A percentile compares a stretch with the other conserved stretches of the same genome.
Conservation (phyloP, 2,797 vertebrate genomes). For the Gymnoscopelus braueri region DNA sequence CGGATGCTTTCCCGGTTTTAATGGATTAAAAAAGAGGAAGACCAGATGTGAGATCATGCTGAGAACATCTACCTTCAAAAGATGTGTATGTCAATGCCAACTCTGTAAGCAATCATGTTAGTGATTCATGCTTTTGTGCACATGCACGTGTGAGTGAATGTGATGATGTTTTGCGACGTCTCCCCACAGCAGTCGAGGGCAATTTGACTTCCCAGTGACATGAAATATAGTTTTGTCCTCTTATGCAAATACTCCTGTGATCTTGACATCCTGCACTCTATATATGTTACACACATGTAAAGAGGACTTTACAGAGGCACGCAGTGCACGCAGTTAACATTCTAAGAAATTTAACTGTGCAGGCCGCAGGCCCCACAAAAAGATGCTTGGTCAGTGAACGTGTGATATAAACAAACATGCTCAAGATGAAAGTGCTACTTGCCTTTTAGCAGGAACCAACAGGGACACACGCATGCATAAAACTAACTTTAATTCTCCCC, state of each 20-base stretch:
- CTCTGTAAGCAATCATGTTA: neutral
- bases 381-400: slow-evolving; percentile 52
- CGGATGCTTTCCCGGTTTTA: too few species aligned
- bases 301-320: slow-evolving; percentile 9
- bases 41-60: slow-evolving; percentile 64
- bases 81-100: slow-evolving; percentile 15
- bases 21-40: slow-evolving; percentile 22
- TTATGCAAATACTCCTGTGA: neutral
- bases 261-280: neutral
- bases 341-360: slow-evolving; percentile 45
- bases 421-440: slow-evolving; percentile 30
- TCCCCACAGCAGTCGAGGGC: neutral
- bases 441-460: slow-evolving; percentile 16
- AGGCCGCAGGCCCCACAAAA: slow-evolving; percentile 41
- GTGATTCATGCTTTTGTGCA: neutral
- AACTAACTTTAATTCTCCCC: slow-evolving; percentile 19
- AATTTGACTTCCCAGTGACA: neutral
- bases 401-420: slow-evolving; percentile 41
- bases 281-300: neutral
- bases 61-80: slow-evolving; percentile 41
- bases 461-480: slow-evolving; percentile 47
- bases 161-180: neutral
- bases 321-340: slow-evolving; percentile 45
- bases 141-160: neutral
- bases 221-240: neutral